Evolutionary conservation across 2,113 vertebrate species (phyloP).

Genomic region (Oxyruncus cristatus): DNA sequence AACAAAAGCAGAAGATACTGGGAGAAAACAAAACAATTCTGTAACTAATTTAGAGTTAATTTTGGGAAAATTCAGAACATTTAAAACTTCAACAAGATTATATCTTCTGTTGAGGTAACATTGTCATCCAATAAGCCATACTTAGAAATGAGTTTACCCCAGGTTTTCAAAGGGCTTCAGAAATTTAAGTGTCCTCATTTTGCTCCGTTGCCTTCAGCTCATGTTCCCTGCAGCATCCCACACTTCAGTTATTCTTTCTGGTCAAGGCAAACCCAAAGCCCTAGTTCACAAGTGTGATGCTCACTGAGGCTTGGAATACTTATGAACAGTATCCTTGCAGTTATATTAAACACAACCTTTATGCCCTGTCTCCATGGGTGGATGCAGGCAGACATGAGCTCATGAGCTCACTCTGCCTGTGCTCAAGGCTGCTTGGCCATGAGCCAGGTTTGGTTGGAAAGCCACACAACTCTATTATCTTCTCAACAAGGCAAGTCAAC

Average conservation of each 20-base stretch:
- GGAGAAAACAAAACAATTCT: not conserved
- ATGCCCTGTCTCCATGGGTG: not conserved
- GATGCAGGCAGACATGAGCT: constrained; percentile 7
- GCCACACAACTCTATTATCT: not conserved
- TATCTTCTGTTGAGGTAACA: not conserved
- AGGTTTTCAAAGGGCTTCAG: not conserved
- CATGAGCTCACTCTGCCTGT: not conserved
- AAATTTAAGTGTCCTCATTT: not conserved
- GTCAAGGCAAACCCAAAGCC: not conserved
- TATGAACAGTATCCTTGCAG: not conserved
- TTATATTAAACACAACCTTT: not conserved
- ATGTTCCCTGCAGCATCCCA: not conserved
- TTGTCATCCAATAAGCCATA: not conserved
- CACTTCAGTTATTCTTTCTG: not conserved
- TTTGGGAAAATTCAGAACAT: not conserved
- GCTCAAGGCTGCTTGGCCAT: not conserved
- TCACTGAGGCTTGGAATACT: not conserved
- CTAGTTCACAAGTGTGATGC: not conserved
- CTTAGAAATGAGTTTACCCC: not conserved
- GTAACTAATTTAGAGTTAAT: not conserved
- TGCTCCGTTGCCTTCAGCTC: not conserved
- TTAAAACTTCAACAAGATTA: not conserved
- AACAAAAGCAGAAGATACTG: not conserved
- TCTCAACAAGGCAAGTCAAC: not conserved
- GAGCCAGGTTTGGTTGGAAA: not conserved